Evolutionary conservation across 2,113 vertebrate species (phyloP), one percentile per base, ranked within the genome.

Genomic region (Tamias sibiricus): DNA sequence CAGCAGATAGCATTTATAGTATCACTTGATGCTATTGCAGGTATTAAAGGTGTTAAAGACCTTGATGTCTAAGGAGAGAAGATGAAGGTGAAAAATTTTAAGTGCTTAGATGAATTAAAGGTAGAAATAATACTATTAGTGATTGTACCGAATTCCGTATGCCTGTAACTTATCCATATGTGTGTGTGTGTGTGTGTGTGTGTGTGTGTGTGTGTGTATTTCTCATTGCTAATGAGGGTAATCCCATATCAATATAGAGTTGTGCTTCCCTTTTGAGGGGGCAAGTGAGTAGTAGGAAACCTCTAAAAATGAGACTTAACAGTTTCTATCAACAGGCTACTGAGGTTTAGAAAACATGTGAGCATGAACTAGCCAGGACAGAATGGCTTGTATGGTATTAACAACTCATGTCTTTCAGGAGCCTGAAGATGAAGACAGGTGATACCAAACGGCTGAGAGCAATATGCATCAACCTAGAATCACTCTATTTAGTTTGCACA

Each of bases 241-340:
- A 89, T 37, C 49, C 22, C 12, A 66, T 8, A 26, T 30, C 42
- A 26, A 0, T 40, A 2, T 69, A 1, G 3, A 24, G 26, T 4
- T 32, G 4, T 47, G 30, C 37, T 62, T 90, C n/a, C 75, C 30
- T 81, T 64, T 92, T 66, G 49, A 79, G 32, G 64, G 49, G 14
- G 1, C 19, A n/a, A 0, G 7, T 47, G 13, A 88, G 10, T 2
- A 1, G 1, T 32, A 6, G 16, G 5, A 11, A 79, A 54, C 8
- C 13, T 81, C 6, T 66, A 32, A 12, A 6, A 16, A 30, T 82
- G 28, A 75, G 42, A 87, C 37, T 49, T 49, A 22, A 49, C 14
- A 0, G 2, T 80, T 0, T 75, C 7, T 77, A 77, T 42, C 22
- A 35, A 19, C 7, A 20, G 66, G 12, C 12, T 6, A 13, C 14